phyloP scores from a whole-genome alignment of 2,113 vertebrate species.

The Leucoraja erinaceus region DNA sequence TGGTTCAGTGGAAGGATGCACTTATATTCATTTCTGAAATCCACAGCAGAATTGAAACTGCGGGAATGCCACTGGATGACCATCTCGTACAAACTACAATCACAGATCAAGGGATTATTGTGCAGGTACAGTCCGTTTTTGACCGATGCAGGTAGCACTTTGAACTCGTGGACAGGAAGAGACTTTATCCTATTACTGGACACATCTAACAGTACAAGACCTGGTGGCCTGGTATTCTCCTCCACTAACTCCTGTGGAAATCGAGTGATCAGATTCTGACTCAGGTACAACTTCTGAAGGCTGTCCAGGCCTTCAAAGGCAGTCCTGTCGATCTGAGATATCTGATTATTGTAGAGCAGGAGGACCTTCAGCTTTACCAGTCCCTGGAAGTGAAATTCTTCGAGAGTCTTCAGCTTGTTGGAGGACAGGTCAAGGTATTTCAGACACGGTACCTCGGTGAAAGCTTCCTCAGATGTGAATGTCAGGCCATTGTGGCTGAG shows the following conservation, averaged over 20 bases:
- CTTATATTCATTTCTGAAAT: slow-evolving; percentile 77
- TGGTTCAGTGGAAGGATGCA: slow-evolving; percentile 53
- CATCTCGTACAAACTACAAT: slow-evolving; percentile 79
- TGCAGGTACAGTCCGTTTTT: slow-evolving; percentile 91
- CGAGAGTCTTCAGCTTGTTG: slow-evolving; percentile 68
- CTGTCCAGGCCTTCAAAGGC: slow-evolving; percentile 70
- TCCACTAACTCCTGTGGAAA: slow-evolving; percentile 83
- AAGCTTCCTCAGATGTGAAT: slow-evolving; percentile 86
- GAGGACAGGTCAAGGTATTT: slow-evolving; percentile 88
- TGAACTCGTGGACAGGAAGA: slow-evolving; percentile 67
- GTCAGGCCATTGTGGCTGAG: slow-evolving; percentile 80
- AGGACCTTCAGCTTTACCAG: slow-evolving; percentile 78
- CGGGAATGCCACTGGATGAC: slow-evolving; percentile 75
- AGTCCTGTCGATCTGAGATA: slow-evolving; percentile 71
- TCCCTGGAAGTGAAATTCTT: slow-evolving; percentile 81
- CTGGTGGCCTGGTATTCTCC: slow-evolving; percentile 67
- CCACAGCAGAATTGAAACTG: slow-evolving; percentile 73
- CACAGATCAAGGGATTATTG: slow-evolving; percentile 74
- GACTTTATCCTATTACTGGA: slow-evolving; percentile 79
- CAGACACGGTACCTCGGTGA: slow-evolving; percentile 68
- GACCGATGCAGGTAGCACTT: slow-evolving; percentile 75
- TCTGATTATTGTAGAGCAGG: slow-evolving; percentile 86
- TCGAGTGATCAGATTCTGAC: slow-evolving; percentile 80
- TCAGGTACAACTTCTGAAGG: slow-evolving; percentile 89
- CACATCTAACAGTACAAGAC: slow-evolving; percentile 77